These are phyloP conservation scores for Bombus huntii DNA, from an alignment of 1,140 invertebrate genomes.

Conservation along the genomic window DNA sequence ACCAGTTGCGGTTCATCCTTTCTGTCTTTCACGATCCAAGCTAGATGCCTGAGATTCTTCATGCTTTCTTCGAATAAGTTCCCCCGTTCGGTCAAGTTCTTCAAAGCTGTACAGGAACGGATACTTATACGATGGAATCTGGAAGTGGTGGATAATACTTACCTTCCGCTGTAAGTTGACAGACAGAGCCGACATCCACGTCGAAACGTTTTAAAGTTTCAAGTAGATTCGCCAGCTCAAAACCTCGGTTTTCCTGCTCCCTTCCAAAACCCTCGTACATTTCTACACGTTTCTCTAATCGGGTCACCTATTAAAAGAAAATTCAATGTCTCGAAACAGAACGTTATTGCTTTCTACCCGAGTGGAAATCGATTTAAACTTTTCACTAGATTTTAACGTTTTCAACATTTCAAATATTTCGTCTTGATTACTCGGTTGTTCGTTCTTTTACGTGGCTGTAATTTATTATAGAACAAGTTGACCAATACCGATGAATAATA, in stretches of 20 bases:
- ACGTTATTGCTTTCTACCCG: background rate
- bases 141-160: constrained; percentile 32
- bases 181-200: constrained; percentile 62
- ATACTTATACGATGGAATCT: constrained; percentile 18
- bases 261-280: constrained; percentile 46
- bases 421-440: background rate
- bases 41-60: constrained; percentile 68
- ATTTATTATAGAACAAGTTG: background rate
- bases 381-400: background rate
- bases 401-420: background rate
- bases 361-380: background rate
- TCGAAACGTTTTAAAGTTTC: constrained; percentile 70
- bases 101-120: constrained; percentile 56
- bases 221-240: constrained; percentile 69
- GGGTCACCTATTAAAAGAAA: constrained; percentile 9
- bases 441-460: background rate
- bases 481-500: too few relatives aligned
- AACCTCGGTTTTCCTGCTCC: constrained; percentile 50
- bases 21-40: constrained; percentile 63
- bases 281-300: constrained; percentile 23
- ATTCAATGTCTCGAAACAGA: background rate
- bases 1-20: constrained; percentile 47
- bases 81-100: constrained; percentile 65
- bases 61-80: constrained; percentile 63
- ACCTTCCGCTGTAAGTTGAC: constrained; percentile 67